Conservation (phyloP, 1,140 invertebrate genomes). For the Heterodera carotae region DNA sequence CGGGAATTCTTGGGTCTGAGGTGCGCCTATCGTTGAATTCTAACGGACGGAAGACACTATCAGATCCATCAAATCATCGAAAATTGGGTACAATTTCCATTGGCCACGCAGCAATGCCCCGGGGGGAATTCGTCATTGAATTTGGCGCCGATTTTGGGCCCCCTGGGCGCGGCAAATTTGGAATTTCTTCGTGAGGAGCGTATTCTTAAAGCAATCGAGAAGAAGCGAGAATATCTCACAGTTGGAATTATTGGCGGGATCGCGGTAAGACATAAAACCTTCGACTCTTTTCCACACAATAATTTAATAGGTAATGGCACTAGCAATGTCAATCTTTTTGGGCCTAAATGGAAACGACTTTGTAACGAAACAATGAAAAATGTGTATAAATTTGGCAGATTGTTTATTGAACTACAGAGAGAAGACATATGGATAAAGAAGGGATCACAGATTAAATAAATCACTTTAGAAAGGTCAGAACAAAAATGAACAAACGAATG, state of each 20-base stretch:
- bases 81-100: conserved; percentile 4
- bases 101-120: conserved; percentile 27
- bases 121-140: conserved; percentile 2
- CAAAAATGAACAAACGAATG: no score
- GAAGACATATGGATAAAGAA: no score
- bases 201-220: conserved; percentile 40
- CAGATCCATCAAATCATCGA: conserved; percentile 10
- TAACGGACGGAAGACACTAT: neutral
- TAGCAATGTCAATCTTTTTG: conserved; percentile 57
- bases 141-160: conserved; percentile 25
- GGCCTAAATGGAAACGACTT: conserved; percentile 50
- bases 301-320: conserved; percentile 35
- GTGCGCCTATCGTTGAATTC: neutral
- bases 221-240: conserved; percentile 46
- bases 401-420: no score
- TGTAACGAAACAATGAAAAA: conserved; percentile 36
- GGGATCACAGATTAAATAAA: no score
- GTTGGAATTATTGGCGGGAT: conserved; percentile 52
- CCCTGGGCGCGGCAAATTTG: conserved; percentile 41
- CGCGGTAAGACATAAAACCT: conserved; percentile 27
- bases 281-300: neutral
- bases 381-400: no score
- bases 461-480: no score
- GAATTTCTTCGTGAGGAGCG: conserved; percentile 51
- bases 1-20: neutral